These are phyloP conservation scores for Syrmaticus mikado DNA, from an alignment of 2,113 vertebrate genomes.

Conservation along the genomic window DNA sequence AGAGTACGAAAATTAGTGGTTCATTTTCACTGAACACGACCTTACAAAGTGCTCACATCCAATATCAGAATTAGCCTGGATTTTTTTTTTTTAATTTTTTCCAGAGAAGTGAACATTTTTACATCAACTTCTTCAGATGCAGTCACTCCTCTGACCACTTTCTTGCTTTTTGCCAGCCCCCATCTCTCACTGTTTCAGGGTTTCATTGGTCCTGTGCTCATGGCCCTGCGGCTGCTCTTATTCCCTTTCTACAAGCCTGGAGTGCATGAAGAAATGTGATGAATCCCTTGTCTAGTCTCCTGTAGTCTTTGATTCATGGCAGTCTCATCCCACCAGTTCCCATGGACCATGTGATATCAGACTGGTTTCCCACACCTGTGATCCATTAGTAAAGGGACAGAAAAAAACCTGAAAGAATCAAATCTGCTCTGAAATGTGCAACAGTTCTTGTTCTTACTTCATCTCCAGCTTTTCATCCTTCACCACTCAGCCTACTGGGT, in stretches of 20 bases:
- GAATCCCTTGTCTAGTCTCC: background rate
- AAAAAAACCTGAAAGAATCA: background rate
- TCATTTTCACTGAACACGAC: background rate
- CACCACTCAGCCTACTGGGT: background rate
- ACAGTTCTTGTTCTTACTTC: background rate
- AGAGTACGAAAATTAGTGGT: background rate
- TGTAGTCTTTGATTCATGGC: background rate
- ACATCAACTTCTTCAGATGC: background rate
- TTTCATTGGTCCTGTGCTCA: background rate
- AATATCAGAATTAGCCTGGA: background rate
- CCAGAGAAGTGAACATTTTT: background rate
- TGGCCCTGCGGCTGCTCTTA: background rate
- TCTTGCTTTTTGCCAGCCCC: background rate
- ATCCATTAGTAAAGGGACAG: background rate
- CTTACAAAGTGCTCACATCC: background rate
- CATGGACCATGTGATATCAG: background rate
- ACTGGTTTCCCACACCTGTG: background rate
- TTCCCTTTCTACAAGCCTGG: background rate
- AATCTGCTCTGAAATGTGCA: background rate
- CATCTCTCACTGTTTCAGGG: background rate
- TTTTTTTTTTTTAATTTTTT: background rate
- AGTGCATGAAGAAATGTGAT: background rate
- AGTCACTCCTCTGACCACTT: background rate
- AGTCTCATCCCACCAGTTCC: background rate
- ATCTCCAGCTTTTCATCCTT: background rate